Evolutionary conservation across 2,113 vertebrate genomes (phyloP).

Genomic region (Cyanoderma ruficeps): DNA sequence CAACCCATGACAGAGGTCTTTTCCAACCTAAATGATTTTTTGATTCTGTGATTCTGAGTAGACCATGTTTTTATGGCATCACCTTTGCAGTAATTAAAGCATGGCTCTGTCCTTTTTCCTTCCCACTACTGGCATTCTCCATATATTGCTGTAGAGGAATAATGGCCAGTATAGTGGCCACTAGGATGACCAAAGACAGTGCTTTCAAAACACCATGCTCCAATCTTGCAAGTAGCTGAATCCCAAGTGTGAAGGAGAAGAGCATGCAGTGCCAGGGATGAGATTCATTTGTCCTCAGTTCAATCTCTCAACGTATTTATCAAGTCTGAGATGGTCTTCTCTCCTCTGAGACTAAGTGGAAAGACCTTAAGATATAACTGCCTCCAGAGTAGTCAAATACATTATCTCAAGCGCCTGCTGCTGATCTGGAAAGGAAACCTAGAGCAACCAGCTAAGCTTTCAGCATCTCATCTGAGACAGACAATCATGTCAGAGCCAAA

Average conservation of each 20-base stretch:
- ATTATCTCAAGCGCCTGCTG: background rate
- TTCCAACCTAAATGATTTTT: background rate
- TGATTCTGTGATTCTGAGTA: background rate
- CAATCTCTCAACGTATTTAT: background rate
- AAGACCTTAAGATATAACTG: background rate
- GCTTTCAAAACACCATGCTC: background rate
- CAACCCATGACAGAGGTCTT: too few relatives aligned
- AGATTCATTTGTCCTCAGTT: background rate
- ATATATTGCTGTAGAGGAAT: background rate
- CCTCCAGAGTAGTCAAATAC: background rate
- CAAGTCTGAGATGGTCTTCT: background rate
- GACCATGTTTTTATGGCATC: background rate
- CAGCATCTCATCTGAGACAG: background rate
- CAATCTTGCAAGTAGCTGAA: background rate
- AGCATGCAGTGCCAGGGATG: accelerated
- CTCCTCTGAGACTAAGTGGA: background rate
- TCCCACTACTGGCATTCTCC: background rate
- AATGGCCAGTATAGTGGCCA: background rate
- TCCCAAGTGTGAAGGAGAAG: background rate
- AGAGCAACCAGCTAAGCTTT: background rate
- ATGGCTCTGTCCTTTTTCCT: background rate
- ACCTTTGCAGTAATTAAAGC: background rate
- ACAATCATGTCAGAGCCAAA: background rate
- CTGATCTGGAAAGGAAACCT: background rate
- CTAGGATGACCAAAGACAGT: background rate